Evolutionary conservation across 2,113 vertebrate species (phyloP).

Genomic region (Narcine bancroftii): DNA sequence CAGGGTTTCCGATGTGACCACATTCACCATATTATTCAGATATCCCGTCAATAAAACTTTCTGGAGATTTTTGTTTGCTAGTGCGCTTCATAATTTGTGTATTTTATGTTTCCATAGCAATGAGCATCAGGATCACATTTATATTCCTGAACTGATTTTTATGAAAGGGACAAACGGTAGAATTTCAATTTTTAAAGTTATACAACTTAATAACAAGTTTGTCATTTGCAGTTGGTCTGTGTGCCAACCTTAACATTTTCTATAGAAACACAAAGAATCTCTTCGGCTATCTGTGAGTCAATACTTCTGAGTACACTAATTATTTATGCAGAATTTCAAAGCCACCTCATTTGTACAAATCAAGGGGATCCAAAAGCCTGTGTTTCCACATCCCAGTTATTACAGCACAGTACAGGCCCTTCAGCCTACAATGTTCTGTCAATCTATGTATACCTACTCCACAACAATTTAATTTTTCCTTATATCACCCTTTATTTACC

Average conservation of each 20-base stretch:
- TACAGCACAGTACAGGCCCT: too few species aligned
- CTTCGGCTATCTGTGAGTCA: not conserved
- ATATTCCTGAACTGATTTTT: not conserved
- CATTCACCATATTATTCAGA: too few species aligned
- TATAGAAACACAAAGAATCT: not conserved
- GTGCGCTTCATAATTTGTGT: too few species aligned
- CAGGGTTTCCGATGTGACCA: too few species aligned
- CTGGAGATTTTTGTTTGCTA: too few species aligned
- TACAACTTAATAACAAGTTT: not conserved
- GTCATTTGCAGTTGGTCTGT: not conserved
- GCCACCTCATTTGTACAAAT: not conserved
- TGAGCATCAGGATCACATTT: not conserved
- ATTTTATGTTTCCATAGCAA: not conserved
- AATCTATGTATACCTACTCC: too few species aligned
- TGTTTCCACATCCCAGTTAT: not conserved
- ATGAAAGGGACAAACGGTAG: not conserved
- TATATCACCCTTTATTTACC: too few species aligned
- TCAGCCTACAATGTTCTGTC: too few species aligned
- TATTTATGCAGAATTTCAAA: not conserved
- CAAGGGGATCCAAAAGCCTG: not conserved
- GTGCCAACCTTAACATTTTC: not conserved
- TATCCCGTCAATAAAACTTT: too few species aligned
- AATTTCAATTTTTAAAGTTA: not conserved
- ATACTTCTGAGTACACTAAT: not conserved
- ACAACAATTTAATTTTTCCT: too few species aligned